Evolutionary conservation across 2,888 invertebrate species (phyloP).

Genomic region (Rhagophthalmus giganteus): DNA sequence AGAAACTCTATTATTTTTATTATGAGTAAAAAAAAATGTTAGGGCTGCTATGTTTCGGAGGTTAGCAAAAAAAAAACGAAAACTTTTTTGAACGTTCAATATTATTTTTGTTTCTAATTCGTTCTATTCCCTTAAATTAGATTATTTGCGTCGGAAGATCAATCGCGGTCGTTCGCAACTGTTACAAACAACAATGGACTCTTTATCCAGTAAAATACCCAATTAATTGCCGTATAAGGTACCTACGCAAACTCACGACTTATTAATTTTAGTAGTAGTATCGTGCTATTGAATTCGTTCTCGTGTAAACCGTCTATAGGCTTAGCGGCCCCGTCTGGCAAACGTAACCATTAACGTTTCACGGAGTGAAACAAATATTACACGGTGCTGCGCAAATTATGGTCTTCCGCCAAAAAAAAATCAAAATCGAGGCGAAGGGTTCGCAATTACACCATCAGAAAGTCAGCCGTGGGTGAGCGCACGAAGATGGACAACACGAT

Average conservation of each 20-base stretch:
- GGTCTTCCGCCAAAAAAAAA: constrained; percentile 52
- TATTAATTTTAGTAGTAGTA: too few species aligned
- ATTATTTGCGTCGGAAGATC: too few species aligned
- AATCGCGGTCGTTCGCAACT: too few species aligned
- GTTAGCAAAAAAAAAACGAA: too few species aligned
- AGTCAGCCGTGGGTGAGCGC: constrained; percentile 44
- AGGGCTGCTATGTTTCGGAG: too few species aligned
- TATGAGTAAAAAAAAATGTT: too few species aligned
- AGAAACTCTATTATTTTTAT: too few species aligned
- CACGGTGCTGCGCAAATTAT: constrained; percentile 52
- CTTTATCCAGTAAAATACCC: not conserved
- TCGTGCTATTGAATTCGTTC: too few species aligned
- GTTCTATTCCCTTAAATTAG: too few species aligned
- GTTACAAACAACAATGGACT: not conserved
- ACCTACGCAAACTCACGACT: constrained; percentile 11
- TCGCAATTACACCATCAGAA: constrained; percentile 51
- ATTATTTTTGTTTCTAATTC: too few species aligned
- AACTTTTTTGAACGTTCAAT: too few species aligned
- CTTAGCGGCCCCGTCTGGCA: constrained; percentile 33
- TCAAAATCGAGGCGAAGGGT: constrained; percentile 45
- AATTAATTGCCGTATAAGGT: too few species aligned
- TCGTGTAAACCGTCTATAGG: constrained; percentile 17
- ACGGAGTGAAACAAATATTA: constrained; percentile 50
- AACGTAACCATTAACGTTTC: constrained; percentile 44
- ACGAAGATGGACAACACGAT: constrained; percentile 40